Percentiles rank a stretch among this genome's conserved stretches.
These are phyloP conservation scores for Auanema sp. DNA, from an alignment of 2,888 invertebrate species.

Conservation along the genomic window DNA sequence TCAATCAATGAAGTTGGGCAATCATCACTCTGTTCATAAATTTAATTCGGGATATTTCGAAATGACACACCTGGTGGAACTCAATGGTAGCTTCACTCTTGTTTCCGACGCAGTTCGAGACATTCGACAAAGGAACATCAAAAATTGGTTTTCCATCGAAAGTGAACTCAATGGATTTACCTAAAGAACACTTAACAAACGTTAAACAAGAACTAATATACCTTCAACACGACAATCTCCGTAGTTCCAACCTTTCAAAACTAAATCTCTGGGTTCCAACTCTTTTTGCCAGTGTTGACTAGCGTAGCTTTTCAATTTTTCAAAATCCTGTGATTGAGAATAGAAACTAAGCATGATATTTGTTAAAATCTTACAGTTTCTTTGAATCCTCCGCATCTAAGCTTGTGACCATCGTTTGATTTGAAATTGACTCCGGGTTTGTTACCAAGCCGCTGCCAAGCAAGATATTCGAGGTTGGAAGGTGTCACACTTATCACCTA, in stretches of 20 bases:
- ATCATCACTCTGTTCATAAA: constrained; percentile 78
- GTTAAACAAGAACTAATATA: constrained; percentile 31
- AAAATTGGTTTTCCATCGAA: constrained; percentile 72
- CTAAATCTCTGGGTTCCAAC: constrained; percentile 86
- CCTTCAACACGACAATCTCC: constrained; percentile 90
- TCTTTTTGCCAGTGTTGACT: constrained; percentile 77
- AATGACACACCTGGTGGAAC: constrained; percentile 69
- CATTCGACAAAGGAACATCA: constrained; percentile 92
- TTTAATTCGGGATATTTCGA: neutral
- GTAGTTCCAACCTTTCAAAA: constrained; percentile 99
- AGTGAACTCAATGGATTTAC: constrained; percentile 51
- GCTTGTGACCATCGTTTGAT: constrained; percentile 83
- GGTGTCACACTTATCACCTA: constrained; percentile 71
- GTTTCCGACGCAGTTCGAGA: constrained; percentile 90
- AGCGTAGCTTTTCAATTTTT: constrained; percentile 88
- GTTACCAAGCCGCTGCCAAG: constrained; percentile 88
- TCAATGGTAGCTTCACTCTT: constrained; percentile 98
- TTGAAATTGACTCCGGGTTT: constrained; percentile 86
- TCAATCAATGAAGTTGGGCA: constrained; percentile 94
- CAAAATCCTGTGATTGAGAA: constrained; percentile 76
- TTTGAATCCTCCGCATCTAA: constrained; percentile 90
- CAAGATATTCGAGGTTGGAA: constrained; percentile 83
- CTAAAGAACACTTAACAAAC: constrained; percentile 7
- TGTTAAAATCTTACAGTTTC: constrained; percentile 69
- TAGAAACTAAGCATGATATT: neutral